Base-by-base conservation (phyloP, 2,888 invertebrate species). In the Drosophila recens region DNA sequence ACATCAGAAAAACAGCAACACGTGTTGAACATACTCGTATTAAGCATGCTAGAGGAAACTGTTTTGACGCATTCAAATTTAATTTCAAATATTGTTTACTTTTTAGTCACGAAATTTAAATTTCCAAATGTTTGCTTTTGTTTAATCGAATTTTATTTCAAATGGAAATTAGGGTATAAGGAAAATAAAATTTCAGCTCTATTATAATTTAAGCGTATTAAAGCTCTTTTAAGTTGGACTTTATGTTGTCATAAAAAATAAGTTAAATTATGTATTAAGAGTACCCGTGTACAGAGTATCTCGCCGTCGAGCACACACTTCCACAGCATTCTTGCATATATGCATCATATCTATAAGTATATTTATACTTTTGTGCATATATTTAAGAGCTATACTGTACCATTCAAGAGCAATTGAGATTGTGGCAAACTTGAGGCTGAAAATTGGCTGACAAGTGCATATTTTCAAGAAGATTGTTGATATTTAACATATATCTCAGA, bases 331-430 rank as follows among this genome's bases (percentile, higher is more conserved):
- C 54, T 13, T 45, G 15, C n/a, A 34, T 11, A 34, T 23, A 34
- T 49, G 51, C 34, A 57, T 57, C 56, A 57, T 36, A 34, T 40
- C 38, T 52, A 36, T 52, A 52, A 40, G 36, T 53, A 33, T 43
- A 53, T 34, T 33, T 34, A 13, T 40, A 40, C 27, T 34, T 17
- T 15, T 23, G 42, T 33, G 8, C 49, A 52, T 53, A 43, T 65
- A 53, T 34, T 30, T 27, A 38, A 62, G 20, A 48, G 15, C 43
- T 48, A 45, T 51, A 59, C 51, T 46, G 46, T 69, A 33, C 40
- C 34, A 23, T 45, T 54, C 36, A 43, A 43, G 42, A 40, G 30
- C 43, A 65, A 53, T 48, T 62, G n/a, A 48, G 68, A 68, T 68
- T 64, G 34, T 58, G 20, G 54, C 58, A 58, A 36, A 43, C 46